A percentile compares a stretch with the other conserved stretches of the same genome.
Evolutionary conservation across 1,140 invertebrate species (phyloP).

Genomic region (Littorina saxatilis): DNA sequence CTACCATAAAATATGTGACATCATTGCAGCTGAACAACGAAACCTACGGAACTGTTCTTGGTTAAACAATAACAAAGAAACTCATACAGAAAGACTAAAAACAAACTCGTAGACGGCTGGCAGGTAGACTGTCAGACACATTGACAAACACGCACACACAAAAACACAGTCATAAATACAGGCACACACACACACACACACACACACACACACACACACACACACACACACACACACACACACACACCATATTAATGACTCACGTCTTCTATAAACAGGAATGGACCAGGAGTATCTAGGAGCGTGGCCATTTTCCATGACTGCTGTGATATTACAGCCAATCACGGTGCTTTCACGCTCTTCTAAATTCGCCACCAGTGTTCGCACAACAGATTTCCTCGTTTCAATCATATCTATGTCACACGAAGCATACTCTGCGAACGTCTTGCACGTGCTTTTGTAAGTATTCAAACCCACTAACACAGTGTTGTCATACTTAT

Average conservation of each 20-base stretch:
- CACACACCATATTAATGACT: too few species aligned
- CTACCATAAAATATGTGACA: too few species aligned
- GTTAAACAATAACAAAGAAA: neutral
- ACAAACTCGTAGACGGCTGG: too few species aligned
- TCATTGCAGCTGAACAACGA: too few species aligned
- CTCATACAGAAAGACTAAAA: neutral
- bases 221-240: neutral
- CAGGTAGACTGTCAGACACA: too few species aligned
- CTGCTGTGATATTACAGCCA: neutral
- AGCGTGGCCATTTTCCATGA: neutral
- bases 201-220: neutral
- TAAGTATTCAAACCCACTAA: neutral
- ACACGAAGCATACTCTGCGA: conserved; percentile 10
- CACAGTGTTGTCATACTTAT: neutral
- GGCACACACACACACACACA: neutral
- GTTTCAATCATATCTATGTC: neutral
- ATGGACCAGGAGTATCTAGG: neutral
- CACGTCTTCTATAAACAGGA: neutral
- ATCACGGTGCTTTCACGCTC: neutral
- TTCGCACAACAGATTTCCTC: neutral
- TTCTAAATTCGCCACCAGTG: neutral
- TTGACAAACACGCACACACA: conserved; percentile 7
- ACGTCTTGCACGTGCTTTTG: neutral
- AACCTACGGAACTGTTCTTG: too few species aligned
- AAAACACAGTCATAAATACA: neutral